These are phyloP conservation scores for Gorsachius magnificus DNA, from an alignment of 2,797 vertebrate genomes.

Conservation along the genomic window DNA sequence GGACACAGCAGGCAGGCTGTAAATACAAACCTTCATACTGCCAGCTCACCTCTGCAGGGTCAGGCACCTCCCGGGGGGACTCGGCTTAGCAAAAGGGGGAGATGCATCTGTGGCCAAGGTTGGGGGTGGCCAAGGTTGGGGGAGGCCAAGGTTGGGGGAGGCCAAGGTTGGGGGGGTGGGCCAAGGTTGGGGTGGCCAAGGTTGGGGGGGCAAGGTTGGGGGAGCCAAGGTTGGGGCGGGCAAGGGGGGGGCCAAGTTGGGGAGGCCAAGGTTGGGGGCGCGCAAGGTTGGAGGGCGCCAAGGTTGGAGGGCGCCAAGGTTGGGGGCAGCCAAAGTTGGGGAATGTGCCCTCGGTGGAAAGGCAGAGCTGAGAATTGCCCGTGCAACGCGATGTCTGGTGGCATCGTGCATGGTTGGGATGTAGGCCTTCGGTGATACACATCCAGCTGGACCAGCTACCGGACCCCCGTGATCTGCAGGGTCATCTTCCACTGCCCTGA, in stretches of 20 bases:
- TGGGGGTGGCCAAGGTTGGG: not conserved
- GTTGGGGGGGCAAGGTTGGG: not conserved
- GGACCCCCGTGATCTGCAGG: not conserved
- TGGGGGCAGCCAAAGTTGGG: not conserved
- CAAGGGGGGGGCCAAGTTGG: too few species aligned
- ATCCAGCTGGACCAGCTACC: not conserved
- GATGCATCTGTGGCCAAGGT: not conserved
- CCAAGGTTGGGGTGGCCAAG: not conserved
- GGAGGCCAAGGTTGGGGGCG: not conserved
- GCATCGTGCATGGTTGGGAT: rapidly evolving
- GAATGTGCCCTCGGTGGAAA: rapidly evolving
- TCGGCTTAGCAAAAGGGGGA: not conserved
- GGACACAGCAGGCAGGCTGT: not conserved
- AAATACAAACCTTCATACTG: not conserved
- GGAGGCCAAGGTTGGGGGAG: too few species aligned
- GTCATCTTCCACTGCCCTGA: not conserved
- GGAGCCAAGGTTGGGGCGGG: not conserved
- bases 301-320: too few species aligned
- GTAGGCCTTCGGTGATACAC: not conserved
- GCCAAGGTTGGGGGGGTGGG: too few species aligned
- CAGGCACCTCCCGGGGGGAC: not conserved
- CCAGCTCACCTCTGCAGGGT: not conserved
- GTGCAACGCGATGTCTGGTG: rapidly evolving
- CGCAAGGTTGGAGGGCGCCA: too few species aligned
- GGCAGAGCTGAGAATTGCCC: rapidly evolving